These are phyloP conservation scores for Atlantisia rogersi DNA, from an alignment of 2,113 vertebrate genomes.

Conservation along the genomic window DNA sequence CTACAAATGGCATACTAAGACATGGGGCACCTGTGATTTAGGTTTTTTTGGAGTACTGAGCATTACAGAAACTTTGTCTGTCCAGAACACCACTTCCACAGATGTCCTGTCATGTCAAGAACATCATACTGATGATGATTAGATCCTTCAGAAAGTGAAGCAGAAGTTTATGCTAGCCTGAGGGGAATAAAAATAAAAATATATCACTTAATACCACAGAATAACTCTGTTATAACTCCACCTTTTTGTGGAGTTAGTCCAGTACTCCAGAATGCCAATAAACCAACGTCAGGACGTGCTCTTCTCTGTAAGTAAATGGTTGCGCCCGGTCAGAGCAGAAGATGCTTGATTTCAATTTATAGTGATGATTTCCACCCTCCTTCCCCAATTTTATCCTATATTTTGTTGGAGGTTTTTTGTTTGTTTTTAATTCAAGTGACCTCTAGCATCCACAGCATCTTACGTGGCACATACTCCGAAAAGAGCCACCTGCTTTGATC, in stretches of 20 bases:
- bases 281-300: accelerated
- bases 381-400: not conserved
- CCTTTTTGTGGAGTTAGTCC: not conserved
- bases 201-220: not conserved
- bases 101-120: not conserved
- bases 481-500: not conserved
- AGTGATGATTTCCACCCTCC: not conserved
- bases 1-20: not conserved
- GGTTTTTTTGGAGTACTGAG: not conserved
- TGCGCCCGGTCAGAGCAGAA: not conserved
- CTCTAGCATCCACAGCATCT: not conserved
- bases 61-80: not conserved
- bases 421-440: not conserved
- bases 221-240: not conserved
- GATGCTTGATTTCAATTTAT: not conserved
- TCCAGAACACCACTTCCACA: not conserved
- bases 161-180: not conserved
- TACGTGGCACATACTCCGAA: not conserved
- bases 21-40: not conserved
- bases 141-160: not conserved
- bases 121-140: not conserved
- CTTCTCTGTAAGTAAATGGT: not conserved
- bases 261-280: not conserved
- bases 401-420: too few relatives aligned
- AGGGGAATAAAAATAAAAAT: not conserved